A percentile compares a stretch with the other conserved stretches of the same genome.
Evolutionary conservation across 2,113 vertebrate species (phyloP).

Genomic region (Peucedramus taeniatus): DNA sequence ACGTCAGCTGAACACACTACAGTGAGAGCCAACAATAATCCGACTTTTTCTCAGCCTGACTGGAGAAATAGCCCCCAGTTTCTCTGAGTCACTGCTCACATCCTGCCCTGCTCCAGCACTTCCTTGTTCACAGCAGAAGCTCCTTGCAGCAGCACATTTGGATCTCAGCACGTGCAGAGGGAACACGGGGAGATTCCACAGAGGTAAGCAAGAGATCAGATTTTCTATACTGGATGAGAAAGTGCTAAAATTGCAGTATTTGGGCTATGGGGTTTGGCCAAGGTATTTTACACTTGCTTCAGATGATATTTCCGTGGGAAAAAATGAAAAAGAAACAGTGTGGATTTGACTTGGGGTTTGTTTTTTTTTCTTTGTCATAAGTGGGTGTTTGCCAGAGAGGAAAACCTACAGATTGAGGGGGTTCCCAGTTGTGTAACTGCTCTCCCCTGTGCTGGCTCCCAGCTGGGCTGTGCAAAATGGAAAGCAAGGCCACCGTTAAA

Average conservation of each 20-base stretch:
- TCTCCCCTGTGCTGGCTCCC: neutral
- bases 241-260: neutral
- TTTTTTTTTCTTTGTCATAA: neutral
- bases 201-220: neutral
- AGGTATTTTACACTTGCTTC: neutral
- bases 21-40: fast-evolving
- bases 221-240: neutral
- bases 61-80: neutral
- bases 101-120: neutral
- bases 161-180: neutral
- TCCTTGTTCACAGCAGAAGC: neutral
- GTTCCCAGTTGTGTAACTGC: neutral
- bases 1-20: fast-evolving
- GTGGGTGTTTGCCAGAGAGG: neutral
- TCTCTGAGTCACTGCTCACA: constrained; percentile 8
- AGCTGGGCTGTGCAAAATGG: neutral
- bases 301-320: fast-evolving
- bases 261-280: neutral
- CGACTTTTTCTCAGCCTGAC: neutral
- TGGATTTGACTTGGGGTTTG: neutral
- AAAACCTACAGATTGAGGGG: neutral
- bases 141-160: neutral
- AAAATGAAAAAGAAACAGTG: neutral
- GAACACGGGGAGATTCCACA: neutral
- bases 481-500: neutral